A percentile compares a stretch with the other conserved stretches of the same genome.
Conservation (phyloP, 1,140 invertebrate species). For the Globodera ellingtonae region DNA sequence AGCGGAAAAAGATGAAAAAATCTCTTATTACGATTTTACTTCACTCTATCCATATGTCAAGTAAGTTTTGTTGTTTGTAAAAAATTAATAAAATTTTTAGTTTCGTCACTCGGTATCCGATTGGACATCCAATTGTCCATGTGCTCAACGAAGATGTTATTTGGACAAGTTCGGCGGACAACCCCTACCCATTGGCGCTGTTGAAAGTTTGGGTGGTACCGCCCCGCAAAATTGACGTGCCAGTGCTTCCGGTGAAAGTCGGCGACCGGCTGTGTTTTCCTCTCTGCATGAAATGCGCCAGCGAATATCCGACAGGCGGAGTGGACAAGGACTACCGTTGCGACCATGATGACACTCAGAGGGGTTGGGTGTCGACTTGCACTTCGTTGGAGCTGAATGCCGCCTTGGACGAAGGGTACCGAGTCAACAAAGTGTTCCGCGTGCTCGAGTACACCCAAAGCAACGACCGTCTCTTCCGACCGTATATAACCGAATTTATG, state of each 20-base stretch:
- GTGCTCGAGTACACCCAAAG: background rate
- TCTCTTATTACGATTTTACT: conserved; percentile 12
- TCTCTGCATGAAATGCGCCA: background rate
- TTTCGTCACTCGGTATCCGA: background rate
- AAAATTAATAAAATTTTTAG: background rate
- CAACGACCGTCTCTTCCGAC: background rate
- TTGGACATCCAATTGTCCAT: conserved; percentile 7
- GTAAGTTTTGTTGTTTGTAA: too few relatives aligned
- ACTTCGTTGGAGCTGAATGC: conserved; percentile 8
- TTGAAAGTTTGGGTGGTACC: conserved; percentile 6
- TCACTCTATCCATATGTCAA: background rate
- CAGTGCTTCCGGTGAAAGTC: background rate
- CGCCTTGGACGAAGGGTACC: conserved; percentile 9
- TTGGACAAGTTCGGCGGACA: background rate
- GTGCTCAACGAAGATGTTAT: background rate
- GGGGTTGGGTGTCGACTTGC: background rate
- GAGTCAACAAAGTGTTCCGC: background rate
- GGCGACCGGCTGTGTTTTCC: background rate
- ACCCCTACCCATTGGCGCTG: background rate
- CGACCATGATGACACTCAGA: background rate
- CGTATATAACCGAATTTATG: background rate
- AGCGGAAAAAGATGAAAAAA: background rate
- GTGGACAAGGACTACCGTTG: background rate
- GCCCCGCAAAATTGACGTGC: background rate
- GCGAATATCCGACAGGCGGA: background rate